phyloP scores from a whole-genome alignment of 2,113 vertebrate species.

The Castor canadensis region DNA sequence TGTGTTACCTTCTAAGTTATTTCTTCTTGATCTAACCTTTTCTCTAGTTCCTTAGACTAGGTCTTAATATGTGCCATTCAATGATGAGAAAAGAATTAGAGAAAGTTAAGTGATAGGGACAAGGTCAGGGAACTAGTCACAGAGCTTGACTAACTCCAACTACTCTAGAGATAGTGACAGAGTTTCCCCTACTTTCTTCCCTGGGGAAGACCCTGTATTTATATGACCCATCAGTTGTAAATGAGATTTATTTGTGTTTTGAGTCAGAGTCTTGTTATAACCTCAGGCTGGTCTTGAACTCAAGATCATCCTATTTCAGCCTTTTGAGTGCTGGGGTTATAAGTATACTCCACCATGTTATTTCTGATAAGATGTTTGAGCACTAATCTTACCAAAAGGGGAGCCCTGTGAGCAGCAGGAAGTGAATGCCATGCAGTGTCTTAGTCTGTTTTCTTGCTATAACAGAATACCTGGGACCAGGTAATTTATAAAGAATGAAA shows the following conservation, averaged over 20 bases:
- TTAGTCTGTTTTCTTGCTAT: background rate
- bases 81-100: background rate
- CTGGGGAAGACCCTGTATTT: background rate
- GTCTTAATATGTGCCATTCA: background rate
- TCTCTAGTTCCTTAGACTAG: background rate
- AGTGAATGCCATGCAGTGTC: rapidly evolving
- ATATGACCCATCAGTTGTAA: background rate
- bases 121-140: background rate
- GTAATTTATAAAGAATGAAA: too few species aligned
- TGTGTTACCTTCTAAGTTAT: too few species aligned
- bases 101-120: background rate
- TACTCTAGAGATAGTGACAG: background rate
- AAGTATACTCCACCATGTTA: too few species aligned
- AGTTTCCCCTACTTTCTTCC: background rate
- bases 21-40: too few species aligned
- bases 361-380: background rate
- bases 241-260: too few species aligned
- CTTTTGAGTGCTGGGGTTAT: too few species aligned
- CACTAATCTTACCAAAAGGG: background rate
- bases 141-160: background rate
- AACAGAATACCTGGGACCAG: background rate
- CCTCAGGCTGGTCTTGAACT: too few species aligned
- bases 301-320: too few species aligned
- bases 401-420: too few species aligned
- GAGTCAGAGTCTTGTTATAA: too few species aligned